Percentiles rank a stretch among this genome's conserved stretches.
phyloP scores from a whole-genome alignment of 1,140 invertebrate genomes.

The Orchestia grillus region DNA sequence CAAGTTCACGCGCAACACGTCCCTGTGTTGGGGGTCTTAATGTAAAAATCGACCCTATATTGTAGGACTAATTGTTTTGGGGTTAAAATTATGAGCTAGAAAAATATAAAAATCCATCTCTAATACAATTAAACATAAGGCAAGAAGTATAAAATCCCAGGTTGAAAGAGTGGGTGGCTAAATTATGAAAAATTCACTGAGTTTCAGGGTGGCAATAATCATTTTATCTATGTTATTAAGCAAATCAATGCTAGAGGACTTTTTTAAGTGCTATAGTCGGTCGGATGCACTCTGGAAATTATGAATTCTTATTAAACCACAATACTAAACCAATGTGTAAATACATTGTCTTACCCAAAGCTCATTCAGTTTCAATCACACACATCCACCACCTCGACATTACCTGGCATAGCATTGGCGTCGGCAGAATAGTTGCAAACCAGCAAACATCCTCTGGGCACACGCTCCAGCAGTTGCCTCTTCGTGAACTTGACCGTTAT shows the following conservation, averaged over 20 bases:
- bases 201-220: too few species aligned
- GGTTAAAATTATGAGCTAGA: too few species aligned
- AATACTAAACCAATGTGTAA: neutral
- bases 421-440: constrained; percentile 80
- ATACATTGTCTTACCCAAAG: neutral
- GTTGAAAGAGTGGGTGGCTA: neutral
- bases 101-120: too few species aligned
- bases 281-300: neutral
- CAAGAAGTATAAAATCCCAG: too few species aligned
- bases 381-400: constrained; percentile 27
- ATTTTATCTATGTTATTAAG: neutral
- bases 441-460: constrained; percentile 74
- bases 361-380: neutral
- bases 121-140: too few species aligned
- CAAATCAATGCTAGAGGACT: neutral
- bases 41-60: too few species aligned
- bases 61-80: too few species aligned
- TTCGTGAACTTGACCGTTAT: constrained; percentile 72
- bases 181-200: too few species aligned
- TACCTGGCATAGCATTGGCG: constrained; percentile 74
- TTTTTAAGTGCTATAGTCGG: neutral
- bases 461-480: constrained; percentile 70
- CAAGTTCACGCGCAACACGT: too few species aligned
- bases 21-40: too few species aligned
- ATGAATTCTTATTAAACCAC: neutral